Base-by-base conservation (phyloP, 2,797 vertebrate species). In the Ptychadena robeensis region DNA sequence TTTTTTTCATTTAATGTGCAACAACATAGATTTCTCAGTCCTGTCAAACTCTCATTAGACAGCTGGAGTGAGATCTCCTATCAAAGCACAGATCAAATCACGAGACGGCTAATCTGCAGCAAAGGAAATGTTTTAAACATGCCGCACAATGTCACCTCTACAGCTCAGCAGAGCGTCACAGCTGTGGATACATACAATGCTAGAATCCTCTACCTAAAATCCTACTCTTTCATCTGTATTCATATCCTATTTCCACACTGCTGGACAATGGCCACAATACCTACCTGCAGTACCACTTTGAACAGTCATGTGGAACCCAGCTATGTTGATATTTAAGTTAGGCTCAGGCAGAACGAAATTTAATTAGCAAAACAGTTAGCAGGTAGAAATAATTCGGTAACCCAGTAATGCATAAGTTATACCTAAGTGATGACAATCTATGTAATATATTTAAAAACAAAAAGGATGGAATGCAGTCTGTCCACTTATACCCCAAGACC, bases 171-270 rank as follows among this genome's bases (percentile, higher is more conserved):
- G 44, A 75, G 9, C 68, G 44, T 68, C 48, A 40, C 73, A 82
- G 81, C 73, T 82, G 53, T n/a, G 31, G 72, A 73, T 74, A 38
- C 38, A 66, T n/a, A n/a, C n/a, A n/a, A n/a, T n/a, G n/a, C n/a
- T n/a, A 68, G 9, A 69, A 59, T 28, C 63, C 22, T 75, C 22
- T 70, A 76, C 73, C 64, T 63, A 63, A 40, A 30, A 34, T 9
- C 37, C 32, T 10, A 38, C 40, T 77, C 53, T 75, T 74, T 75
- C 44, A 74, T 53, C n/a, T n/a, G n/a, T n/a, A n/a, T n/a, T n/a
- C 71, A 53, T 9, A 4, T 34, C 25, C n/a, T n/a, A 10, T 65
- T 59, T 34, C 22, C 32, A 15, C 65, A 25, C 18, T 68, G 72
- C 72, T 82, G 72, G 34, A 81, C 32, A 3, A 28, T 6, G 22